Base-by-base conservation (phyloP, 2,888 invertebrate species). In the Nephrotoma flavescens region DNA sequence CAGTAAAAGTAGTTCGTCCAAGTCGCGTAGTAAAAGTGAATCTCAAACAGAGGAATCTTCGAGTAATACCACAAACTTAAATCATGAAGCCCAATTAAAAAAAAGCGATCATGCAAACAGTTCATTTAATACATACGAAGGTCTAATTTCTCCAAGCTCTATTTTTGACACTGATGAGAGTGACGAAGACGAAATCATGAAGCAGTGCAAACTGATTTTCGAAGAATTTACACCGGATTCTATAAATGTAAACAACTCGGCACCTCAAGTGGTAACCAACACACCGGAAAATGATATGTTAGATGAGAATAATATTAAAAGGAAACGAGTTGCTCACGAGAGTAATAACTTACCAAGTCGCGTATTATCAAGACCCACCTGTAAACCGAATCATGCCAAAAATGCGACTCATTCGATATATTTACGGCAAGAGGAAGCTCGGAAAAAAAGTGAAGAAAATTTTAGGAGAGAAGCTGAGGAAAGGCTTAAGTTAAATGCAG, bases 181-280 rank as follows among this genome's bases (percentile, higher is more conserved):
- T 42, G 94, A 95, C 89, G 94, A 95, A 88, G 95, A 94, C 88
- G 94, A 95, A 88, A 94, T 96, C 87, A 95, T 95, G 89, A 94
- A 95, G 89, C 96, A 97, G 91, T 97, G 97, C 91, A 94, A 96
- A 89, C 95, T 94, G 92, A 97, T 97, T 89, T 97, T 97, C 91
- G 96, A 96, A 91, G 96, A 97, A 91, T 94, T 95, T 91, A 84
- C 84, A 42, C 42, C 84, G 12, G 42, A 84, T 84, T 12, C 42
- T n/a, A 83, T 9, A 83, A 41, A 9, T 41, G 6, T 6, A 42
- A 84, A 7, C 6, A 6, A 19, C 4, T 31, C 31, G 1, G 11
- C 71, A 31, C 9, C 71, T 31, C 71, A 84, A 84, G n/a, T 15
- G n/a, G 31, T 11, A 1, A 47, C 11, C 7, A 86, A 41, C 6